Evolutionary conservation across 2,888 invertebrate species (phyloP).

Genomic region (Lasiommata megera): DNA sequence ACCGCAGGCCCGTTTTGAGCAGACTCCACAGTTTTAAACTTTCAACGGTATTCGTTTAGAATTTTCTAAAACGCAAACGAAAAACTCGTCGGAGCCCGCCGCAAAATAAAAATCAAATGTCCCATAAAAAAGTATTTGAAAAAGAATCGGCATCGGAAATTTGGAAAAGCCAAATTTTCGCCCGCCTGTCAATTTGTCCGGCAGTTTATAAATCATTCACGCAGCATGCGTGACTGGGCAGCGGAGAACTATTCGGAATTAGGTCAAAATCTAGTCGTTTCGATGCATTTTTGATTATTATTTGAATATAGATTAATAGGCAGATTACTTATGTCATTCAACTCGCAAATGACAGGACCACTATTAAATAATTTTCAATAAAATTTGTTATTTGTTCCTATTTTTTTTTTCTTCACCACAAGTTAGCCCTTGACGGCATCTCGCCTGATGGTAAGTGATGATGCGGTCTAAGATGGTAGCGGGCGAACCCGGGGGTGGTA

Average conservation of each 20-base stretch:
- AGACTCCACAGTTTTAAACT: slow-evolving; percentile 29
- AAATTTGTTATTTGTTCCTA: too few relatives aligned
- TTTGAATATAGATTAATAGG: too few relatives aligned
- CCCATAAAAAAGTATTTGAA: slow-evolving; percentile 20
- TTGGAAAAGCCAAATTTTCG: slow-evolving; percentile 22
- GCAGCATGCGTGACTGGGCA: slow-evolving; percentile 15
- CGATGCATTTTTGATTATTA: background rate
- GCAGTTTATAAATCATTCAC: slow-evolving; percentile 34
- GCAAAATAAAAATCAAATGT: slow-evolving; percentile 28
- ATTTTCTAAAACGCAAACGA: slow-evolving; percentile 18
- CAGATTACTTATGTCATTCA: too few relatives aligned
- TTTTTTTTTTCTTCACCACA: too few relatives aligned
- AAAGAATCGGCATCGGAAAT: slow-evolving; percentile 12
- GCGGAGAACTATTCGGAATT: background rate
- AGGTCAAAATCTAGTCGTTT: background rate
- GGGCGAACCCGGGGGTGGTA: too few relatives aligned
- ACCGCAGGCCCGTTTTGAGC: slow-evolving; percentile 21
- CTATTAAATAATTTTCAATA: too few relatives aligned
- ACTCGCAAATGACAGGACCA: too few relatives aligned
- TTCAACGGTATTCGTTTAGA: slow-evolving; percentile 19
- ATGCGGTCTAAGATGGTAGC: too few relatives aligned
- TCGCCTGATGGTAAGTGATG: too few relatives aligned
- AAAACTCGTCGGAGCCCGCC: slow-evolving; percentile 20
- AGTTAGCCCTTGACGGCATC: too few relatives aligned
- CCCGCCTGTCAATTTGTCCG: slow-evolving; percentile 28